phyloP scores from a whole-genome alignment of 2,888 invertebrate species.

The Fissipunctia ypsillon region DNA sequence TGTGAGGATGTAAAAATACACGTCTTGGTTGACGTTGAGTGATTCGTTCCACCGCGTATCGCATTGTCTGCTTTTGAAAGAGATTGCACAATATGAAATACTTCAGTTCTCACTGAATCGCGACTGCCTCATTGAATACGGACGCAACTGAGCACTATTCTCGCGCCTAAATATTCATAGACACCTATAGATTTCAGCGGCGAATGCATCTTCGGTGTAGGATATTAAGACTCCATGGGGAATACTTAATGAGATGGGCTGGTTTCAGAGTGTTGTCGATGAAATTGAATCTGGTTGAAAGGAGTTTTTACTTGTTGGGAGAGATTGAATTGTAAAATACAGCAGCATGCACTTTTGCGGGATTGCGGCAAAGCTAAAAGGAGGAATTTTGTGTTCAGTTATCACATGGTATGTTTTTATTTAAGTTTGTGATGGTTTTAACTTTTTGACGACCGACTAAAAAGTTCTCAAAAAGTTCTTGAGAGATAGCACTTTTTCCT shows the following conservation, averaged over 20 bases:
- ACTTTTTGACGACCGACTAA: neutral
- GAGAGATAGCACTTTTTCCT: neutral
- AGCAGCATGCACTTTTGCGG: no score
- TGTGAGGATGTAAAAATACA: constrained; percentile 87
- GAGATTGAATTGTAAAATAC: constrained; percentile 26
- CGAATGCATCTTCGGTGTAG: constrained; percentile 67
- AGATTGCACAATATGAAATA: constrained; percentile 89
- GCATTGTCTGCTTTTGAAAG: constrained; percentile 88
- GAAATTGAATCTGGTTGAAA: constrained; percentile 38
- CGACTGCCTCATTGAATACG: constrained; percentile 85
- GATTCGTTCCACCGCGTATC: constrained; percentile 80
- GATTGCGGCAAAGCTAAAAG: neutral
- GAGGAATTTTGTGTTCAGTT: neutral
- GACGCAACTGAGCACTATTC: constrained; percentile 73
- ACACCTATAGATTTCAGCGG: constrained; percentile 68
- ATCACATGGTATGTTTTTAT: neutral
- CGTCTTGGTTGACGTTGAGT: constrained; percentile 88
- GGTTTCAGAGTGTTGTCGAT: constrained; percentile 16
- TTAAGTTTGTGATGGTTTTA: neutral
- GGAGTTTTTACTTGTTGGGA: neutral
- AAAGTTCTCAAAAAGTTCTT: neutral
- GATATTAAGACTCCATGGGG: constrained; percentile 62
- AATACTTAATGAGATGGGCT: constrained; percentile 54
- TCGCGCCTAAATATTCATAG: constrained; percentile 82
- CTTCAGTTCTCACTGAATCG: constrained; percentile 81